phyloP scores from a whole-genome alignment of 37 sponge, comb jelly and placozoan genomes.

The Dysidea cf. avara region DNA sequence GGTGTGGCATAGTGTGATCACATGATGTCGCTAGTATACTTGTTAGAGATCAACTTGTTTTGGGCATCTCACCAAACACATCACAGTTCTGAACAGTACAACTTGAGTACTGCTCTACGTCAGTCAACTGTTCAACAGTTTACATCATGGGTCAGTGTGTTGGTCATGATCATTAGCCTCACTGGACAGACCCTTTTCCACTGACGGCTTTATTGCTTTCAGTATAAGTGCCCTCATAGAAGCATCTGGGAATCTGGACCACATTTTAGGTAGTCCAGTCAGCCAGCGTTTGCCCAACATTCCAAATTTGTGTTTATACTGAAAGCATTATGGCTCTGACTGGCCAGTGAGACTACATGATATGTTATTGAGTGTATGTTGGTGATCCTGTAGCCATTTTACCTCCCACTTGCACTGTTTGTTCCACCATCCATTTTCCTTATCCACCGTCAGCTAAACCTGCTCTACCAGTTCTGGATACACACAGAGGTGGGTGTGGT shows the following conservation, averaged over 20 bases:
- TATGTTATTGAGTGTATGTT: too few relatives aligned
- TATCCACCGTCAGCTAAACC: constrained; percentile 86
- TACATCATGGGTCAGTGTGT: constrained; percentile 71
- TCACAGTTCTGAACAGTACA: constrained; percentile 96
- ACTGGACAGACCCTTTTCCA: too few relatives aligned
- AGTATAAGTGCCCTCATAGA: too few relatives aligned
- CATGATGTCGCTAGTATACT: neutral
- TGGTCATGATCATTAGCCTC: neutral
- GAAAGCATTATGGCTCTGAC: too few relatives aligned
- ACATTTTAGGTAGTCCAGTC: too few relatives aligned
- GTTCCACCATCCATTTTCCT: constrained; percentile 80
- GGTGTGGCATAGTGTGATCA: neutral
- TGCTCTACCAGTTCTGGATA: constrained; percentile 97
- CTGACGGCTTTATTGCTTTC: too few relatives aligned
- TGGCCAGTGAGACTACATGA: too few relatives aligned
- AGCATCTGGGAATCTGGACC: too few relatives aligned
- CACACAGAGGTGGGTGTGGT: constrained; percentile 81
- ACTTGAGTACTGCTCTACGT: constrained; percentile 86
- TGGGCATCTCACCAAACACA: constrained; percentile 95
- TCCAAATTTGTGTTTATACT: too few relatives aligned
- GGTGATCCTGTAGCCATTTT: constrained; percentile 59
- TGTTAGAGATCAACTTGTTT: constrained; percentile 76
- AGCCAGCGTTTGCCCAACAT: too few relatives aligned
- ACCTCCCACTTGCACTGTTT: constrained; percentile 80
- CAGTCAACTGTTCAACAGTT: constrained; percentile 75